Base-by-base conservation (phyloP, 2,888 invertebrate species). In the Yponomeuta malinellus region DNA sequence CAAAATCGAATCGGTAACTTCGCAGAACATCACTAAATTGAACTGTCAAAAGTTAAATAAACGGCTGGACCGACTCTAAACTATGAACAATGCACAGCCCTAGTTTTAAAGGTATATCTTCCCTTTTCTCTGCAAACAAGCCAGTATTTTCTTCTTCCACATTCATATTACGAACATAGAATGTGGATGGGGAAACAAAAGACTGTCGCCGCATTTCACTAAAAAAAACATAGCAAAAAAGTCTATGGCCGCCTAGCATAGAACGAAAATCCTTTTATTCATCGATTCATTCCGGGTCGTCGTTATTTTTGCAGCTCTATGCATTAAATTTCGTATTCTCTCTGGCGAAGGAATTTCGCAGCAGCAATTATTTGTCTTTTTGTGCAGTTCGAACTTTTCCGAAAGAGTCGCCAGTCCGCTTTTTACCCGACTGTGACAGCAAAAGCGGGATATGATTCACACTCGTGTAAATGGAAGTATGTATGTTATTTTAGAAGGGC, bases 281-380 rank as follows among this genome's bases (percentile, higher is more conserved):
- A 76, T 76, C 74, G 76, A 77, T 77, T 73, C 72, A 70, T 77
- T 73, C 72, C 66, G 70, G 69, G 70, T 71, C 71, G 76, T 73
- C 76, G 78, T 79, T 81, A 80, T 82, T 83, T 83, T 81, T 80
- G 81, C 81, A 72, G 76, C 52, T 75, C 78, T 76, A 76, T 71
- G 78, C 80, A 81, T 83, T 80, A 83, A 83, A 85, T 84, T 83
- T 80, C 80, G 79, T 81, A 83, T 83, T 84, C 81, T 74, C 82
- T 83, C 79, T 76, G 73, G 79, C 63, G 48, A 43, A 64, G 70
- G 78, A 78, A 80, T 84, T 79, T 73, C 76, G 75, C 79, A 78
- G 80, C 83, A 78, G 80, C 83, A 84, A 84, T 85, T 87, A 86
- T 86, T 85, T 86, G 83, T 83, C 80, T 85, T 85, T 79, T 79